A percentile compares a stretch with the other conserved stretches of the same genome.
These are phyloP conservation scores for Nemoura dubitans DNA, from an alignment of 2,888 invertebrate species.

Conservation along the genomic window DNA sequence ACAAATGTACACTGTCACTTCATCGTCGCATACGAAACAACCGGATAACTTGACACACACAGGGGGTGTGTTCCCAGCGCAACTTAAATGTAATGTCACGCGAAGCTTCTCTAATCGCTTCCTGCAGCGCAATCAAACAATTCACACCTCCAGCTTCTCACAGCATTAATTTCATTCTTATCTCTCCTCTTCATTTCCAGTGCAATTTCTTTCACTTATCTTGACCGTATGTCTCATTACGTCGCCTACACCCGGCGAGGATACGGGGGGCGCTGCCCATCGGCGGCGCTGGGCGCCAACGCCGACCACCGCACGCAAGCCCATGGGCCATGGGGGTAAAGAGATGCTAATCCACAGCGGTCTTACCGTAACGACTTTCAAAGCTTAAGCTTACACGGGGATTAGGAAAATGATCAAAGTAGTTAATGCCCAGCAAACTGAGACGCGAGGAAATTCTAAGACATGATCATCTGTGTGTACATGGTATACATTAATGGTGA, in stretches of 20 bases:
- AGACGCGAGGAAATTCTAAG: constrained; percentile 12
- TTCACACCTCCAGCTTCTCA: constrained; percentile 17
- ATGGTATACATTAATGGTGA: not conserved
- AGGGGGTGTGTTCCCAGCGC: not conserved
- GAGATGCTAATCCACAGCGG: constrained; percentile 25
- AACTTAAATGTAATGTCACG: not conserved
- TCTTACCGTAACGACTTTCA: constrained; percentile 38
- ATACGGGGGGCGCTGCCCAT: not conserved
- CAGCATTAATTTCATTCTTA: constrained; percentile 13
- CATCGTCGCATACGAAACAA: not conserved
- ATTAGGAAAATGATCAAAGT: constrained; percentile 42
- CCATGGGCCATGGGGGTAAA: not conserved
- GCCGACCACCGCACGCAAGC: constrained; percentile 19
- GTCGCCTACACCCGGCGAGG: not conserved
- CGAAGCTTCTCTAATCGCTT: not conserved
- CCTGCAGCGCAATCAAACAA: constrained; percentile 21
- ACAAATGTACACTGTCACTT: not conserved
- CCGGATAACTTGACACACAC: not conserved
- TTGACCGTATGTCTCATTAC: constrained; percentile 32
- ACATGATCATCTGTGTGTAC: not conserved
- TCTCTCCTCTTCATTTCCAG: constrained; percentile 35
- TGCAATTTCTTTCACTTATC: constrained; percentile 39
- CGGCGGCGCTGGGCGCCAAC: not conserved
- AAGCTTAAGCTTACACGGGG: constrained; percentile 35
- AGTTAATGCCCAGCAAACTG: constrained; percentile 34